phyloP scores from a whole-genome alignment of 2,113 vertebrate species.

The Isichthys henryi region DNA sequence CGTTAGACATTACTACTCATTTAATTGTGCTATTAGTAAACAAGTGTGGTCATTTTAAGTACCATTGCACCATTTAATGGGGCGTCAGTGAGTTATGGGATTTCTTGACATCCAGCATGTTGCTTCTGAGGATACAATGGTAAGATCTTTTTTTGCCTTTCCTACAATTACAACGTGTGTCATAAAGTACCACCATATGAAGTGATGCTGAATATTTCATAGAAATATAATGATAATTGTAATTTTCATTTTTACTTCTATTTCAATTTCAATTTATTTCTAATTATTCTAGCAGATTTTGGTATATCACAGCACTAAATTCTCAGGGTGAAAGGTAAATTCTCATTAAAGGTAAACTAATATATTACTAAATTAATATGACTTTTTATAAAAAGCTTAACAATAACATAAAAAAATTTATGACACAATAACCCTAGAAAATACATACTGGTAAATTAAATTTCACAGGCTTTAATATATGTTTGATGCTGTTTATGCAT shows the following conservation, averaged over 20 bases:
- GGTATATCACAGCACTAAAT: not conserved
- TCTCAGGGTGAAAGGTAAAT: not conserved
- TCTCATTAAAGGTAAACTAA: not conserved
- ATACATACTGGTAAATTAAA: not conserved
- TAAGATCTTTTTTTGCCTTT: not conserved
- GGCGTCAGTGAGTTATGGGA: conserved; percentile 12
- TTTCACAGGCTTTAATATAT: not conserved
- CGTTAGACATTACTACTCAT: not conserved
- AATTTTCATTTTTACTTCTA: not conserved
- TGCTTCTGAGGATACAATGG: not conserved
- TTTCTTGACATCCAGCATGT: conserved; percentile 9
- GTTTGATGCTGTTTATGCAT: not conserved
- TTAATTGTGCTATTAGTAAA: conserved; percentile 28
- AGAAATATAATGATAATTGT: not conserved
- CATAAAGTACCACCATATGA: not conserved
- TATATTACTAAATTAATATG: not conserved
- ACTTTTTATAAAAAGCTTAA: not conserved
- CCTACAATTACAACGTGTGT: not conserved
- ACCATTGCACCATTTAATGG: conserved; percentile 19
- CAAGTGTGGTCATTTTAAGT: conserved; percentile 17
- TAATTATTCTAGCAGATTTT: not conserved
- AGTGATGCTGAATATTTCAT: not conserved
- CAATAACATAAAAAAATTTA: not conserved
- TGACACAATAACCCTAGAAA: not conserved
- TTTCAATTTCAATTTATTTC: not conserved